Conservation (phyloP, 2,797 vertebrate genomes). For the Orestias chungarensis region DNA sequence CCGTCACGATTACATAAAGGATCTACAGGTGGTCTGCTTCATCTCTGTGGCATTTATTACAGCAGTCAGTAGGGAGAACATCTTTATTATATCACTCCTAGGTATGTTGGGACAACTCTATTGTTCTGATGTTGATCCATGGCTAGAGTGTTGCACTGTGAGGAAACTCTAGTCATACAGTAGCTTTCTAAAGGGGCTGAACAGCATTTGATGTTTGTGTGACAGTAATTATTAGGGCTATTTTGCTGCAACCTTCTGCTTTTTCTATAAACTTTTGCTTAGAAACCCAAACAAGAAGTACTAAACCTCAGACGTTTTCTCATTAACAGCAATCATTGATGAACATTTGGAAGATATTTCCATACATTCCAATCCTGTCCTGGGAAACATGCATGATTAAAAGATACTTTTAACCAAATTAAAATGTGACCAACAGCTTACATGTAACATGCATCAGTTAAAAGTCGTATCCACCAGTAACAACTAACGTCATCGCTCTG, state of each 20-base stretch:
- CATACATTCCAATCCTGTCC: neutral
- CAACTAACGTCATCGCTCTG: neutral
- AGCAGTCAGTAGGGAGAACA: neutral
- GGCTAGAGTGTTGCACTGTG: neutral
- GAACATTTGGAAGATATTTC: neutral
- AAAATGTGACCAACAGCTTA: neutral
- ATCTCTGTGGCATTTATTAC: neutral
- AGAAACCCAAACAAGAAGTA: neutral
- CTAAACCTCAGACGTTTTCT: neutral
- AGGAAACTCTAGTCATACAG: conserved; percentile 3
- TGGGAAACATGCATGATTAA: neutral
- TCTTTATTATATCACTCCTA: neutral
- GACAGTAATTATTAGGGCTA: neutral
- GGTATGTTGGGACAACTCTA: neutral
- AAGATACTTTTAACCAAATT: neutral
- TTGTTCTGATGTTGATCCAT: neutral
- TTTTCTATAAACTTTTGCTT: neutral
- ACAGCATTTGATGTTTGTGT: neutral
- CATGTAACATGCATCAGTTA: neutral
- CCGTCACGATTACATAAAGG: neutral
- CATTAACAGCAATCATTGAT: neutral
- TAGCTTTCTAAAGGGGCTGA: neutral
- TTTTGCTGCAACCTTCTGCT: neutral
- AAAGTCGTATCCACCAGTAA: neutral
- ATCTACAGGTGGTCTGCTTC: neutral